Evolutionary conservation across 2,797 vertebrate genomes (phyloP).

Genomic region (Morus bassanus): DNA sequence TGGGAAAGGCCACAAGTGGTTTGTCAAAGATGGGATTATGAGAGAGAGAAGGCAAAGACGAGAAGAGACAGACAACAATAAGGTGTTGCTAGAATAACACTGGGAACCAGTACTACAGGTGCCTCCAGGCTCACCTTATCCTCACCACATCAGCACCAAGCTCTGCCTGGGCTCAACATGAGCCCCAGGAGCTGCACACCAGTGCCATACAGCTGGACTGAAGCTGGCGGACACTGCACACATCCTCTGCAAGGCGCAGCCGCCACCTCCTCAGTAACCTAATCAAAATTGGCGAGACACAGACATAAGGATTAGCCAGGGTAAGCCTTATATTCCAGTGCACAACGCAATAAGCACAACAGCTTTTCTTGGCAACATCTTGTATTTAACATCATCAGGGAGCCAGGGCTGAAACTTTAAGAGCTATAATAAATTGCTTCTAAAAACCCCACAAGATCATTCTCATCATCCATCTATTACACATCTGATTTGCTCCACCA

Average conservation of each 20-base stretch:
- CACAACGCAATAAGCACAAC: neutral
- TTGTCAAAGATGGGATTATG: neutral
- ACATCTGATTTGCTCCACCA: neutral
- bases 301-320: neutral
- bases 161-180: neutral
- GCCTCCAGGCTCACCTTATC: neutral
- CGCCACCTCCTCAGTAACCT: neutral
- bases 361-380: neutral
- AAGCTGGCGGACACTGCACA: neutral
- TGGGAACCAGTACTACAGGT: neutral
- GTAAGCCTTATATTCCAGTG: neutral
- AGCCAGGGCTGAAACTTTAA: neutral
- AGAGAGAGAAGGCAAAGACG: neutral
- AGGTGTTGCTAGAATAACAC: neutral
- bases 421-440: neutral
- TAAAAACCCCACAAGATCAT: neutral
- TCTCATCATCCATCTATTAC: neutral
- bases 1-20: accelerated
- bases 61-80: accelerated
- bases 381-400: neutral
- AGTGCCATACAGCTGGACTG: neutral
- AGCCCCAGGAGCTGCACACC: neutral
- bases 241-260: neutral
- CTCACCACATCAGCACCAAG: neutral
- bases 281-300: accelerated